Conservation (phyloP, 2,888 invertebrate genomes). For the Deroplatys truncata region DNA sequence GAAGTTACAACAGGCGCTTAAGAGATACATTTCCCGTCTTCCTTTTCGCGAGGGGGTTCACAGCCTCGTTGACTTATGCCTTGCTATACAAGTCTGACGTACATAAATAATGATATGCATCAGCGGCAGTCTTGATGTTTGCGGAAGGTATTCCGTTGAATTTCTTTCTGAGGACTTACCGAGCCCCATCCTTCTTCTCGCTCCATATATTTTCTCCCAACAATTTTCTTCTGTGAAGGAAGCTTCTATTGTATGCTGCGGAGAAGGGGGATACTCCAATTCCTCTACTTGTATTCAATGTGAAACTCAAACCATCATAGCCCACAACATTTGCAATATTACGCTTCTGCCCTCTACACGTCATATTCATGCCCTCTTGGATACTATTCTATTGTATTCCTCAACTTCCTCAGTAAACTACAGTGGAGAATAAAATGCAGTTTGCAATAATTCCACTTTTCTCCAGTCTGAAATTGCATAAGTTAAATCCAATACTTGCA, state of each 20-base stretch:
- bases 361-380: not conserved
- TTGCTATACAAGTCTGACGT: not conserved
- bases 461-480: too few species aligned
- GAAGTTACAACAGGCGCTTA: not conserved
- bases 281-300: not conserved
- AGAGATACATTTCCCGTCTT: too few species aligned
- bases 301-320: not conserved
- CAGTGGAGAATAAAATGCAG: too few species aligned
- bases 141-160: not conserved
- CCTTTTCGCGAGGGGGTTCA: not conserved
- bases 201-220: not conserved
- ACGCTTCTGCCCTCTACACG: not conserved
- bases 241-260: not conserved
- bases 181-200: not conserved
- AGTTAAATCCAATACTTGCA: too few species aligned
- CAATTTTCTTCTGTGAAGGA: not conserved
- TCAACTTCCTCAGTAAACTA: not conserved
- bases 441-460: too few species aligned
- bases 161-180: not conserved
- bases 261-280: not conserved
- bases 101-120: not conserved
- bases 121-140: not conserved
- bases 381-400: not conserved
- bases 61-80: not conserved
- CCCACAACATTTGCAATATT: not conserved